Percentiles rank a stretch among this genome's conserved stretches.
These are phyloP conservation scores for Ochotona curzoniae DNA, from an alignment of 2,113 vertebrate species.

Conservation along the genomic window DNA sequence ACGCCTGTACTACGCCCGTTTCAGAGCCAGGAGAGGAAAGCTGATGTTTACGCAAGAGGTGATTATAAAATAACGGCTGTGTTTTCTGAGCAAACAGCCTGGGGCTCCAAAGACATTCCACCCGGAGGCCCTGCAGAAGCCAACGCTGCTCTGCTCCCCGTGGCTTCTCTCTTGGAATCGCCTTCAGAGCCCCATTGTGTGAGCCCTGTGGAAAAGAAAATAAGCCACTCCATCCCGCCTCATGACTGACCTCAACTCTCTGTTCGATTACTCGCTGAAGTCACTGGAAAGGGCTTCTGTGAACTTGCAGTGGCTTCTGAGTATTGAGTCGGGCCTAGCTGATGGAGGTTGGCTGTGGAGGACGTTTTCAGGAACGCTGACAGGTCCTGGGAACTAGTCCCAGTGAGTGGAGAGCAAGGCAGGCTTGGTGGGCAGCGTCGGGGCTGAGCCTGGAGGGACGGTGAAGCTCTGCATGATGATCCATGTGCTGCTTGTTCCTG, in stretches of 20 bases:
- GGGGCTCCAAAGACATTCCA: conserved; percentile 78
- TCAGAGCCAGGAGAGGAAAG: conserved; percentile 74
- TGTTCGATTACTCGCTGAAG: conserved; percentile 70
- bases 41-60: conserved; percentile 76
- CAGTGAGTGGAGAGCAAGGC: background rate
- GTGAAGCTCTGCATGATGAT: background rate
- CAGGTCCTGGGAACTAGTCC: background rate
- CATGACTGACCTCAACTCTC: conserved; percentile 66
- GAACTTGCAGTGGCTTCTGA: conserved; percentile 60
- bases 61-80: conserved; percentile 81
- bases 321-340: conserved; percentile 40
- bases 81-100: conserved; percentile 78
- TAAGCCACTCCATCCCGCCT: conserved; percentile 53
- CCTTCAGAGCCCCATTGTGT: conserved; percentile 73
- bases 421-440: background rate
- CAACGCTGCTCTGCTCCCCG: conserved; percentile 48
- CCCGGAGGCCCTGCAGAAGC: conserved; percentile 52
- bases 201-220: conserved; percentile 68
- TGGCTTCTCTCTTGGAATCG: conserved; percentile 67
- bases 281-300: conserved; percentile 51
- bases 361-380: conserved; percentile 42
- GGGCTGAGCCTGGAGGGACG: background rate
- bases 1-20: background rate
- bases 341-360: conserved; percentile 25
- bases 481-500: too few species aligned